Base-by-base conservation (phyloP, 2,888 invertebrate genomes). In the Cantharis rustica region DNA sequence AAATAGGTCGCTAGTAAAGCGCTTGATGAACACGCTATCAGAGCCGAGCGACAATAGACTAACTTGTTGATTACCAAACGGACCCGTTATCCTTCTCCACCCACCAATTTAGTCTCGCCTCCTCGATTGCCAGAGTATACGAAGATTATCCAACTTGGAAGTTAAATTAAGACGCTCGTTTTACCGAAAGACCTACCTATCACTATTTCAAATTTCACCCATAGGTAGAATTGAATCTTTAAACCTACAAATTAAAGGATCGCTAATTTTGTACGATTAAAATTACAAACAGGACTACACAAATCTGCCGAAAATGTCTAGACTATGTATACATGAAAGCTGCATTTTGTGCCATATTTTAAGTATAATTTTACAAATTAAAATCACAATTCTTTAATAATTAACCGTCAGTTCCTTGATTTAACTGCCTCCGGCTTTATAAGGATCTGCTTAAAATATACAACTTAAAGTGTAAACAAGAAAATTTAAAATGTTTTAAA, bases 11-110 rank as follows among this genome's bases (percentile, higher is more conserved):
- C 75, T 70, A 75, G 73, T 66, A 75, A 75, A 68, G 73, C 71
- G 73, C 78, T 72, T 75, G 78, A 80, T 77, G 80, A 80, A 77
- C 80, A 78, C 76, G 76, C 77, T 76, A 76, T 77, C 75, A 73
- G 72, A 69, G 76, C 75, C 76, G 72, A 76, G 79, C 80, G 80
- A 81, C 81, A 81, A 81, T 81, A 81, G 80, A 79, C 78, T 80
- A 82, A 82, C 82, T 82, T 82, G 82, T 82, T 82, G 82, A 82
- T 81, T 82, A 82, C 80, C 78, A 81, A 82, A 82, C 80, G 79
- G 79, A 81, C 80, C 79, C 81, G 80, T 80, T 80, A 76, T 79
- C 77, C 75, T 78, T 75, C 80, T 75, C 76, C 72, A 69, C 79
- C 81, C 79, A 81, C 81, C 79, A 80, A 81, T 81, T 81, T 80